Evolutionary conservation across 2,888 invertebrate genomes (phyloP).

Genomic region (Erpobdella octoculata): DNA sequence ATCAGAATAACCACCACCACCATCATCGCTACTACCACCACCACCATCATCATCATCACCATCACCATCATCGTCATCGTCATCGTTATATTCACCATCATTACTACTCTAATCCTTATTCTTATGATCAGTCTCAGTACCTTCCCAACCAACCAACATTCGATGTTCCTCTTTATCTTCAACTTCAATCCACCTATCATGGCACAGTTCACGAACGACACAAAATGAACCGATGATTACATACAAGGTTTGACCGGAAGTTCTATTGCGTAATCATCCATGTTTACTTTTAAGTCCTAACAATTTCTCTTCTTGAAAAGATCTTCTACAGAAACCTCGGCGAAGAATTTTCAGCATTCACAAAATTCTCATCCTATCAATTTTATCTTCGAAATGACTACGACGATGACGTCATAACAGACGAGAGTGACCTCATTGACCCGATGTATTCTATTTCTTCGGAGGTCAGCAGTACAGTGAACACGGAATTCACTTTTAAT

Average conservation of each 20-base stretch:
- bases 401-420: background rate
- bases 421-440: background rate
- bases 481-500: constrained; percentile 58
- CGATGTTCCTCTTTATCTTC: constrained; percentile 8
- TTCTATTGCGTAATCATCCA: background rate
- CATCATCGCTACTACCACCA: background rate
- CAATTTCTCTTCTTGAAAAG: background rate
- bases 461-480: constrained; percentile 44
- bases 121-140: background rate
- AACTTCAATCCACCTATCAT: background rate
- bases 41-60: background rate
- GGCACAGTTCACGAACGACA: background rate
- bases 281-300: no score
- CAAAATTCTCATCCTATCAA: background rate
- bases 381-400: background rate
- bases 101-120: background rate
- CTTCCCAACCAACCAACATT: constrained; percentile 21
- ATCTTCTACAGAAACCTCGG: background rate
- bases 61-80: background rate
- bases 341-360: constrained; percentile 3
- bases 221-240: background rate
- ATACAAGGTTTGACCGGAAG: background rate
- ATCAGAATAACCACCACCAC: background rate
- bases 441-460: background rate
- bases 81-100: background rate